Evolutionary conservation across 2,888 invertebrate genomes (phyloP).

Genomic region (Dascillus cervinus): DNA sequence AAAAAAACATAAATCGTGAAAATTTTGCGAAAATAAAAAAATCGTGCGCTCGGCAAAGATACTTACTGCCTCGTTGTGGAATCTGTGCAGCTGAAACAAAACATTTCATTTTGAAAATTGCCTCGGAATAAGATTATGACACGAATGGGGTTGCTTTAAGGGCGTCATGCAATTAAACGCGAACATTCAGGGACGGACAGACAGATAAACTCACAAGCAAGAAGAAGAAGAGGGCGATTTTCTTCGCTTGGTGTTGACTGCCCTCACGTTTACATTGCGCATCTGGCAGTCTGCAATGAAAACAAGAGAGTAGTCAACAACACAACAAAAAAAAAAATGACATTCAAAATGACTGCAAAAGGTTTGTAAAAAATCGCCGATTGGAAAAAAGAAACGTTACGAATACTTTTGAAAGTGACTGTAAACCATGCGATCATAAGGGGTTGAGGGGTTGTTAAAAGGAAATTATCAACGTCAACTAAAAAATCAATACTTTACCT

Average conservation of each 20-base stretch:
- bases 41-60: too few relatives aligned
- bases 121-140: too few relatives aligned
- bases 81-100: conserved; percentile 81
- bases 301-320: conserved; percentile 54
- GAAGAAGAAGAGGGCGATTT: conserved; percentile 58
- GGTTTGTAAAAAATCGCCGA: neutral
- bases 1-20: too few relatives aligned
- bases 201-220: conserved; percentile 57
- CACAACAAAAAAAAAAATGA: conserved; percentile 1
- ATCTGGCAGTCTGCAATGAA: conserved; percentile 70
- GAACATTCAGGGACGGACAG: conserved; percentile 29
- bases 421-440: conserved; percentile 8
- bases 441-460: conserved; percentile 17
- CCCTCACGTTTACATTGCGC: conserved; percentile 68
- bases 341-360: neutral
- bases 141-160: conserved; percentile 17
- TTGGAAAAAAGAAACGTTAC: too few relatives aligned
- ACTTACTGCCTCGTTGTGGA: conserved; percentile 85
- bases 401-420: too few relatives aligned
- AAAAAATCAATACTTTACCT: conserved; percentile 33
- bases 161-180: too few relatives aligned
- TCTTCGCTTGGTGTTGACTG: conserved; percentile 61
- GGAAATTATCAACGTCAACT: conserved; percentile 27
- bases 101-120: conserved; percentile 2
- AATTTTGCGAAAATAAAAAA: too few relatives aligned